phyloP scores from a whole-genome alignment of 2,888 invertebrate genomes.

The Drosophila koepferae region DNA sequence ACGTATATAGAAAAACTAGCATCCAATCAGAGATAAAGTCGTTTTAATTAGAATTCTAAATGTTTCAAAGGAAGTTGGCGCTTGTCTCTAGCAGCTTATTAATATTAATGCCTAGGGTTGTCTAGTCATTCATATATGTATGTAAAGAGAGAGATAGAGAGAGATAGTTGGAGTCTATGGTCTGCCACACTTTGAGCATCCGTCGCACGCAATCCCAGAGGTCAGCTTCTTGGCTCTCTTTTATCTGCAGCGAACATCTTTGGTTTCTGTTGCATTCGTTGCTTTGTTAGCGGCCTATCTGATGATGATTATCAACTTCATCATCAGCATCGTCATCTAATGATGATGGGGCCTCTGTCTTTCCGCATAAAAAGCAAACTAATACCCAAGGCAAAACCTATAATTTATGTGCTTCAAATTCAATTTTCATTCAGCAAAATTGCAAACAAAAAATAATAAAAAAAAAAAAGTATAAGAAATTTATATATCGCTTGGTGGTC shows the following conservation, averaged over 20 bases:
- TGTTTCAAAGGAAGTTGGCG: conserved; percentile 78
- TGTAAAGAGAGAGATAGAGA: conserved; percentile 9
- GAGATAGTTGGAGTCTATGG: not conserved
- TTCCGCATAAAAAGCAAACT: conserved; percentile 64
- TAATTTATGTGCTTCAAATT: conserved; percentile 76
- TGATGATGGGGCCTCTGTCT: conserved; percentile 57
- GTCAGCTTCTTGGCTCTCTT: conserved; percentile 34
- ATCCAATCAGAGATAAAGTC: conserved; percentile 67
- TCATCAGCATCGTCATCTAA: conserved; percentile 48
- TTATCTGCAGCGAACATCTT: conserved; percentile 39
- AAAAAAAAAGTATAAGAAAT: not conserved
- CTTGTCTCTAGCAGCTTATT: conserved; percentile 64
- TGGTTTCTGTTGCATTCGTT: conserved; percentile 31
- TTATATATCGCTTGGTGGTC: conserved; percentile 58
- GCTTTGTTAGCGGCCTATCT: conserved; percentile 27
- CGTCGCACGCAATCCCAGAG: conserved; percentile 60
- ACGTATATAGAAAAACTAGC: conserved; percentile 28
- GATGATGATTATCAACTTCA: conserved; percentile 28
- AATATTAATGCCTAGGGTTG: conserved; percentile 74
- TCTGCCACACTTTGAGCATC: conserved; percentile 53
- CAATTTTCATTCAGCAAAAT: conserved; percentile 76
- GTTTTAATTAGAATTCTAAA: conserved; percentile 79
- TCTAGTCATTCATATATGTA: not conserved
- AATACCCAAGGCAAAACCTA: conserved; percentile 63
- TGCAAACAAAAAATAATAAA: conserved; percentile 36